Evolutionary conservation across 2,113 vertebrate species (phyloP).

Genomic region (Turdus rufiventris): DNA sequence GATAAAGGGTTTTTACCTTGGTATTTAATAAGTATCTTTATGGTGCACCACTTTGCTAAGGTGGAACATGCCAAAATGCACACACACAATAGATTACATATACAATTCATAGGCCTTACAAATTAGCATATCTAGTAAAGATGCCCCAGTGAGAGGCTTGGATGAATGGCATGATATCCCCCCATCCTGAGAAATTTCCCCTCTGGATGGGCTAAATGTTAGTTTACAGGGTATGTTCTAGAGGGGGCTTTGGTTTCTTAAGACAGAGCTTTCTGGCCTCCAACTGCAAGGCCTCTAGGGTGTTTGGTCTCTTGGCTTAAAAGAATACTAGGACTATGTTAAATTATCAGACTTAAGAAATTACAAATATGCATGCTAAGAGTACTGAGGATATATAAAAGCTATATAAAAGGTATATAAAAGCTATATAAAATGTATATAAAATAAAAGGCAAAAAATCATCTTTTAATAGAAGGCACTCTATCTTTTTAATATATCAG

Average conservation of each 20-base stretch:
- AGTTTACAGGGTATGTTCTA: background rate
- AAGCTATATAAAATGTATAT: background rate
- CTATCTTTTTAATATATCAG: background rate
- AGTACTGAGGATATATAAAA: background rate
- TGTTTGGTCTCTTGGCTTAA: background rate
- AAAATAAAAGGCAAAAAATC: background rate
- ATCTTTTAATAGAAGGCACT: background rate
- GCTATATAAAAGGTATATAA: background rate
- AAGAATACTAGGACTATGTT: background rate
- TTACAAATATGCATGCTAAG: background rate
- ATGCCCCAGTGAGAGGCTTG: background rate
- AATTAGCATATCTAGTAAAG: background rate
- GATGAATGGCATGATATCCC: background rate
- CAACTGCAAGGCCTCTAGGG: background rate
- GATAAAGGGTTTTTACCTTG: background rate
- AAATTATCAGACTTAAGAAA: background rate
- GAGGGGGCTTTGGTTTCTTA: background rate
- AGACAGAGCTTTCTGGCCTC: background rate
- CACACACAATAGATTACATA: accelerated
- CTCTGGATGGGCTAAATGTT: background rate
- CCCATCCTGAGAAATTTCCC: background rate
- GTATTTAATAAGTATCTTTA: background rate
- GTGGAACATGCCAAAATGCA: accelerated
- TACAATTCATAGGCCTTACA: background rate
- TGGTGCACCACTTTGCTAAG: too few relatives aligned